Base-by-base conservation (phyloP, 2,113 vertebrate genomes). In the Fulica atra region DNA sequence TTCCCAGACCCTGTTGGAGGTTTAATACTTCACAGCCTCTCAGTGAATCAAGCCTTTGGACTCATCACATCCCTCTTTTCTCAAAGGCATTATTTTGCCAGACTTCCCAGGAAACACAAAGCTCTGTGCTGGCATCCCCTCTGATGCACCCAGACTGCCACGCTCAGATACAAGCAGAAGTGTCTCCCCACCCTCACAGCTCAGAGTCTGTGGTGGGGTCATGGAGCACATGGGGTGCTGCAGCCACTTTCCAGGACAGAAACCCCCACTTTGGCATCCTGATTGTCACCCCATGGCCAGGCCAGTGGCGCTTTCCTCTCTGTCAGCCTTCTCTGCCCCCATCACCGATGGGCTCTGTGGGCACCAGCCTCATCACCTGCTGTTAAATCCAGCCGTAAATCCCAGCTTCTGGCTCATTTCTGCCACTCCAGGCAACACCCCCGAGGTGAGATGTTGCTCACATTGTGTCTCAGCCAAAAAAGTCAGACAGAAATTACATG, bases 211-310 rank as follows among this genome's bases (percentile, higher is more conserved):
- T 10, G 2, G 29, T 1, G 65, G 42, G 71, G 18, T 11, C 66
- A 66, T 51, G 57, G 61, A 6, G 11, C 53, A 35, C 5, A 0
- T 1, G 1, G 13, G 40, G 35, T 16, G 63, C n/a, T 51, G 53
- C 18, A 46, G 33, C 3, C 6, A 0, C 16, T 77, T 84, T 48
- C 36, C 7, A 9, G 24, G 16, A 13, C 29, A 64, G 82, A 59
- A 68, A 68, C 18, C 17, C 59, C 42, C 33, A 15, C 3, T 15
- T 11, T 9, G 60, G n/a, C 46, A 28, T 18, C 33, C 5, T 0
- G 5, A 8, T 7, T 29, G 18, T 9, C n/a, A 15, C 38, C 25
- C 23, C 7, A 7, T 2, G 1, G 24, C 60, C 0, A 0, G 19
- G 19, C 25, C 61, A 60, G 35, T 0, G 0, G 46, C 21, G 20